phyloP scores from a whole-genome alignment of 2,888 invertebrate species.

The Aporophyla lueneburgensis region DNA sequence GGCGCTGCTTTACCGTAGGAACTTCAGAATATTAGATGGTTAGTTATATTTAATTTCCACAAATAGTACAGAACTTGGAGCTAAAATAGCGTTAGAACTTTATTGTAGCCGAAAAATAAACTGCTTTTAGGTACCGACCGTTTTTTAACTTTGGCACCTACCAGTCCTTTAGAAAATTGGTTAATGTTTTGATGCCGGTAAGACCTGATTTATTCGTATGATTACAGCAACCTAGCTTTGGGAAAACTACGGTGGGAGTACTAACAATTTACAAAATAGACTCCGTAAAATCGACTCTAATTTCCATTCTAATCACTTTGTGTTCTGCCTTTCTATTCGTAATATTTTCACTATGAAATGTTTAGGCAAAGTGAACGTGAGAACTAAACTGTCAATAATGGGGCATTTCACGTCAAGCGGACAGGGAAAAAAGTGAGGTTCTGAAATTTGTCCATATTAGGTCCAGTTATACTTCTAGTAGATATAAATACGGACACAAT shows the following conservation, averaged over 20 bases:
- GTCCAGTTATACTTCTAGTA: too few relatives aligned
- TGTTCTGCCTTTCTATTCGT: not conserved
- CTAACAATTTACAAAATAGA: not conserved
- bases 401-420: too few relatives aligned
- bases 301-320: not conserved
- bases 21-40: not conserved
- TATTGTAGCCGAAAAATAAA: not conserved
- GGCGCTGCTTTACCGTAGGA: slow-evolving; percentile 29
- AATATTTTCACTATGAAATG: not conserved
- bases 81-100: not conserved
- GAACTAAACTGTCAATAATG: not conserved
- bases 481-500: too few relatives aligned
- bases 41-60: not conserved
- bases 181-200: not conserved
- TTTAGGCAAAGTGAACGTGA: not conserved
- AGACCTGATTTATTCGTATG: not conserved
- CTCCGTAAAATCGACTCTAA: not conserved
- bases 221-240: not conserved
- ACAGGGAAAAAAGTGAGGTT: too few relatives aligned
- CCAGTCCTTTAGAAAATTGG: not conserved
- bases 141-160: too few relatives aligned
- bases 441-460: too few relatives aligned
- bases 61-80: not conserved
- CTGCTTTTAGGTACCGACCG: not conserved
- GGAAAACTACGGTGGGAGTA: not conserved